phyloP scores from a whole-genome alignment of 2,113 vertebrate genomes.

The Caracal caracal region DNA sequence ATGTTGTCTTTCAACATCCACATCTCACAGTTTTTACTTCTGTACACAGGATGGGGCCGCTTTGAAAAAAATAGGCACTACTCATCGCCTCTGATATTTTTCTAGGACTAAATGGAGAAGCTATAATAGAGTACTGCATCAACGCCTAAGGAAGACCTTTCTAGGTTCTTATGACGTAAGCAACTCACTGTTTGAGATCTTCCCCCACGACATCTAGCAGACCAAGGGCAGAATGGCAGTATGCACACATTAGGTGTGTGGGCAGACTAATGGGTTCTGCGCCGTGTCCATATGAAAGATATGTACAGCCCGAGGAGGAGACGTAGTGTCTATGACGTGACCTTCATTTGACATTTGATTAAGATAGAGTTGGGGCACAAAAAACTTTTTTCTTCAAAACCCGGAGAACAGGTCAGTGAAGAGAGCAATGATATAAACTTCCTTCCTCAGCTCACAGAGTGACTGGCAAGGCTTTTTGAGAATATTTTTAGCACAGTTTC shows the following conservation, averaged over 20 bases:
- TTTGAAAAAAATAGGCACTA: neutral
- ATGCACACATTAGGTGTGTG: neutral
- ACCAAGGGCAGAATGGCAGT: neutral
- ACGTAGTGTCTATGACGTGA: neutral
- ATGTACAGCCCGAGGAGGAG: neutral
- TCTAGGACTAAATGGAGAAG: slow-evolving; percentile 6
- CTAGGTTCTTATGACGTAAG: neutral
- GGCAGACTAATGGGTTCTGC: neutral
- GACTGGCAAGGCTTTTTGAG: neutral
- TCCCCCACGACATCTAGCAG: neutral
- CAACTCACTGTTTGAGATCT: neutral
- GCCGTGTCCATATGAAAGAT: neutral
- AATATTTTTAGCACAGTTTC: slow-evolving; percentile 35
- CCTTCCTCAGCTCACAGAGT: neutral
- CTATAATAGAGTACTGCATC: neutral
- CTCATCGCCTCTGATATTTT: neutral
- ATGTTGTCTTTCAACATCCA: slow-evolving; percentile 3
- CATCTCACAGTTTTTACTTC: neutral
- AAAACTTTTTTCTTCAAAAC: neutral
- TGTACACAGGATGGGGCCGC: neutral
- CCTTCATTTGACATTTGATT: slow-evolving; percentile 7
- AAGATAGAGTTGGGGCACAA: neutral
- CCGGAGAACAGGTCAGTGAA: neutral
- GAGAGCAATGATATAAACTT: slow-evolving; percentile 2
- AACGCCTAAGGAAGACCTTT: neutral